Percentiles rank a stretch among this genome's conserved stretches.
phyloP scores from a whole-genome alignment of 2,797 vertebrate genomes.

The Cryptoblepharus egeriae region DNA sequence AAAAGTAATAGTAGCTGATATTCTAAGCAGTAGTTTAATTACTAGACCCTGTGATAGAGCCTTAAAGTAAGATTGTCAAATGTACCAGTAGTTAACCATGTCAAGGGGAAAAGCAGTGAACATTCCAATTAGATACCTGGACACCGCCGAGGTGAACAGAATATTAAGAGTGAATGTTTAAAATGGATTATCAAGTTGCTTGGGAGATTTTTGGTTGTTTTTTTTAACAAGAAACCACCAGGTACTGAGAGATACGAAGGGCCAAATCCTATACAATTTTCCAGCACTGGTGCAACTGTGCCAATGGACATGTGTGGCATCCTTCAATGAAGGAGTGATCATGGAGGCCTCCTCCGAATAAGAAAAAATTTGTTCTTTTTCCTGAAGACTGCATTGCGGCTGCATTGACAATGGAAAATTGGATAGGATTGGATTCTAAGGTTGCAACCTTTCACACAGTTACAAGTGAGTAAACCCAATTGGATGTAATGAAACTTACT shows the following conservation, averaged over 20 bases:
- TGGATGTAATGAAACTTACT: no score
- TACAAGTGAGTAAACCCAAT: no score
- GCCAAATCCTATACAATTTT: no score
- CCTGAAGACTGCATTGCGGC: no score
- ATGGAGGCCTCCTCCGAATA: no score
- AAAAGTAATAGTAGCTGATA: constrained; percentile 25
- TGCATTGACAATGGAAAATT: no score
- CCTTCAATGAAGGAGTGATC: no score
- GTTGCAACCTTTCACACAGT: no score
- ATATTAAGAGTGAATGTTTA: constrained; percentile 6
- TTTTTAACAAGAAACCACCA: neutral
- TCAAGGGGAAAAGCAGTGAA: constrained; percentile 20
- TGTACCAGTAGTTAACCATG: constrained; percentile 28
- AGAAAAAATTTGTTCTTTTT: no score
- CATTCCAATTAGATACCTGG: constrained; percentile 23
- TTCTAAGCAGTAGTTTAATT: constrained; percentile 32
- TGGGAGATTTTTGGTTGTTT: neutral
- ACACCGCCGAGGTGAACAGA: constrained; percentile 11
- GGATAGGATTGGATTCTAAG: no score
- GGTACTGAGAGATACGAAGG: neutral
- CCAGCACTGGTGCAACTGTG: no score
- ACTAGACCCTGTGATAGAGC: constrained; percentile 14
- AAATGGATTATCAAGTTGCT: neutral
- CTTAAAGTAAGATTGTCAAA: constrained; percentile 32
- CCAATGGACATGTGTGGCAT: no score